Conservation (phyloP, 2,888 invertebrate genomes). For the Brachylomia viminalis region DNA sequence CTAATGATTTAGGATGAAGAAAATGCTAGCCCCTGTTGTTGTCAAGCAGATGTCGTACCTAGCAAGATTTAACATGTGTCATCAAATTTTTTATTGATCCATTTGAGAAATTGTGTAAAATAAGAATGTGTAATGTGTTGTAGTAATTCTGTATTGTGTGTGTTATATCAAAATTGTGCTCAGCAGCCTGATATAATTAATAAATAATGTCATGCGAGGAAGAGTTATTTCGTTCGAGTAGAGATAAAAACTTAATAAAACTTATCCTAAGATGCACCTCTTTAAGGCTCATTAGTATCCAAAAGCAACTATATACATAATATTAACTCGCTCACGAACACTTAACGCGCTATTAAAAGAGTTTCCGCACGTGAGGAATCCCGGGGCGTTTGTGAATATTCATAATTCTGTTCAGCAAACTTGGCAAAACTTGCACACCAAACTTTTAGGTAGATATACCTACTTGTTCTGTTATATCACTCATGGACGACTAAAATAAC, state of each 20-base stretch:
- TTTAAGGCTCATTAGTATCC: constrained; percentile 45
- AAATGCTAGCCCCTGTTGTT: background rate
- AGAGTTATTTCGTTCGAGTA: background rate
- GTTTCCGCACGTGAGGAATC: constrained; percentile 78
- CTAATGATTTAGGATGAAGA: background rate
- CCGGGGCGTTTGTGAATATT: constrained; percentile 83
- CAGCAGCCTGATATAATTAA: background rate
- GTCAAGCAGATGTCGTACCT: background rate
- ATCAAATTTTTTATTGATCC: background rate
- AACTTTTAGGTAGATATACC: constrained; percentile 70
- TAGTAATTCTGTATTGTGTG: too few species aligned
- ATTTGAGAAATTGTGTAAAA: background rate
- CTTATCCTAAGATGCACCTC: constrained; percentile 9
- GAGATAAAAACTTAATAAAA: constrained; percentile 7
- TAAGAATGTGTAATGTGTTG: too few species aligned
- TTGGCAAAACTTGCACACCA: constrained; percentile 73
- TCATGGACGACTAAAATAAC: constrained; percentile 69
- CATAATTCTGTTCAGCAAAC: constrained; percentile 79
- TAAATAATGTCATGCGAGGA: background rate
- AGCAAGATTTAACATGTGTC: background rate
- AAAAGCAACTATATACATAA: constrained; percentile 39
- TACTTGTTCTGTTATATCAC: constrained; percentile 71
- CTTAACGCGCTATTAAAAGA: constrained; percentile 79
- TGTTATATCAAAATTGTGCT: background rate
- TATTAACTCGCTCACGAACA: constrained; percentile 65